A percentile compares a stretch with the other conserved stretches of the same genome.
Evolutionary conservation across 2,113 vertebrate genomes (phyloP).

Genomic region (Eulemur macaco): DNA sequence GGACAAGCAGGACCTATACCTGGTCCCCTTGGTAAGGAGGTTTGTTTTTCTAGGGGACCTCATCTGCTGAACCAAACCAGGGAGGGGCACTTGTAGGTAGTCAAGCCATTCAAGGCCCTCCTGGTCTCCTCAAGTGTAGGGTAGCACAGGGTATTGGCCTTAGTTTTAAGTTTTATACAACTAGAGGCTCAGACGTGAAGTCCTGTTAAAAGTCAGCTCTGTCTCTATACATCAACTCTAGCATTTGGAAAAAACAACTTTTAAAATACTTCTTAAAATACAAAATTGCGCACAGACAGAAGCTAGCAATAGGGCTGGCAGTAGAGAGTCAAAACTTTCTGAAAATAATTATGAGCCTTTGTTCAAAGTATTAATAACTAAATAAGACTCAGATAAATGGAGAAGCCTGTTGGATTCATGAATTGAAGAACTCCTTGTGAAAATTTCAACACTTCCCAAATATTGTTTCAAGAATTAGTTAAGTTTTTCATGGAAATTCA

Average conservation of each 20-base stretch:
- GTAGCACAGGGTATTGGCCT: neutral
- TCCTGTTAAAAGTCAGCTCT: neutral
- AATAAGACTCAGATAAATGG: neutral
- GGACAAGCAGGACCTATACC: neutral
- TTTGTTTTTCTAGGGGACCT: fast-evolving
- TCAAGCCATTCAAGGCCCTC: neutral
- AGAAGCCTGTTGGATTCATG: neutral
- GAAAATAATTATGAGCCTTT: neutral
- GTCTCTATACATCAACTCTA: neutral
- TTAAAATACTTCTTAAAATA: neutral
- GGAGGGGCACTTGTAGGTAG: fast-evolving
- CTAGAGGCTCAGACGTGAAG: neutral
- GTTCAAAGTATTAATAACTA: neutral
- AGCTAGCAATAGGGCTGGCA: neutral
- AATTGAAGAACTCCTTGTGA: neutral
- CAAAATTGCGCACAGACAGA: neutral
- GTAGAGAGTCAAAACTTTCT: neutral
- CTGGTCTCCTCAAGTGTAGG: neutral
- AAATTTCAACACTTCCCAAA: neutral
- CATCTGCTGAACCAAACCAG: neutral
- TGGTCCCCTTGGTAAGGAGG: neutral
- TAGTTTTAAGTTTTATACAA: neutral
- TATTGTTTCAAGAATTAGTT: neutral
- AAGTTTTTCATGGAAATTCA: neutral
- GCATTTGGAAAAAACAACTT: neutral